A percentile compares a stretch with the other conserved stretches of the same genome.
Conservation (phyloP, 2,113 vertebrate species). For the Climacteris rufus region DNA sequence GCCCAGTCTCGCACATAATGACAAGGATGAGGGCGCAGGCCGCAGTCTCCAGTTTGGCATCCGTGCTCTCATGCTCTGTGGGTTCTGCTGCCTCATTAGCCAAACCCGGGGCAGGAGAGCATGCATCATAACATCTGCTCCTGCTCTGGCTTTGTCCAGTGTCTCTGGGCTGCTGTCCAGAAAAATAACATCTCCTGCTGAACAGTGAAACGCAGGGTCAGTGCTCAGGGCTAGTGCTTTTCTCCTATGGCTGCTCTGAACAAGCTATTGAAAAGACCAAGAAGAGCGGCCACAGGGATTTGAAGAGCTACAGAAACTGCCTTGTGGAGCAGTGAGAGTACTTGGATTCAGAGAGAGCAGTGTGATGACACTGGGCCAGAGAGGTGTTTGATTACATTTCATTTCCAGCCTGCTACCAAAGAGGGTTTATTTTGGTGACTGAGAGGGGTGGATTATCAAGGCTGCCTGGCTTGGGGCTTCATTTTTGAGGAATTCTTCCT, state of each 20-base stretch:
- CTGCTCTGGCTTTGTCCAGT: conserved; percentile 7
- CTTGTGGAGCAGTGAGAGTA: neutral
- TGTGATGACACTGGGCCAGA: neutral
- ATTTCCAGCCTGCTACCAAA: neutral
- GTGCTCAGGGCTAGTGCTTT: neutral
- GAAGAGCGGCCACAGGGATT: neutral
- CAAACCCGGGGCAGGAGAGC: conserved; percentile 5
- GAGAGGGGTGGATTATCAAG: neutral
- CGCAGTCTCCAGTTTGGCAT: neutral
- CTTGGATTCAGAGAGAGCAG: neutral
- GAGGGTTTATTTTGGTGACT: neutral
- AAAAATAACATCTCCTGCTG: conserved; percentile 25
- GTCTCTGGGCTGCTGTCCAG: conserved; percentile 45
- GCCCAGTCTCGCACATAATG: neutral
- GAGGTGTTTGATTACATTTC: neutral
- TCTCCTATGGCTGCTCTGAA: neutral
- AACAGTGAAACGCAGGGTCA: neutral
- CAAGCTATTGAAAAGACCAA: neutral
- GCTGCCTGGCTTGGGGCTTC: neutral
- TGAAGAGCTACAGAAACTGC: neutral
- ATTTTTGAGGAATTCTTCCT: neutral
- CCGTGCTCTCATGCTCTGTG: neutral
- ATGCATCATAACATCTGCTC: conserved; percentile 31
- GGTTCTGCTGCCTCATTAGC: conserved; percentile 40
- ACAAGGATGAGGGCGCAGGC: neutral